These are phyloP conservation scores for Philaethria dido DNA, from an alignment of 2,888 invertebrate species.

Conservation along the genomic window DNA sequence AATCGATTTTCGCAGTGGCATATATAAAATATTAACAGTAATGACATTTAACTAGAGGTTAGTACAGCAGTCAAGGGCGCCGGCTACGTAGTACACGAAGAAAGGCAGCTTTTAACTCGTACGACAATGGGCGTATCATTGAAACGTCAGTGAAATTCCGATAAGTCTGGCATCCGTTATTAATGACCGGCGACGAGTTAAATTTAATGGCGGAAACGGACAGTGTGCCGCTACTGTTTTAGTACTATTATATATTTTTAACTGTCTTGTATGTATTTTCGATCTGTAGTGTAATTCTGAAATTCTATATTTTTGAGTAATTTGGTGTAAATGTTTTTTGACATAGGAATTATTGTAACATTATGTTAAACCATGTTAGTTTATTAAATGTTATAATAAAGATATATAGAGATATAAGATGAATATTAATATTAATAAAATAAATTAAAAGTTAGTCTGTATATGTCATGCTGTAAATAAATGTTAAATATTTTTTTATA, in stretches of 20 bases:
- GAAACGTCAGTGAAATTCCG: conserved; percentile 30
- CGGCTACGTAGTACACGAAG: neutral
- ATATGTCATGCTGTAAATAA: too few relatives aligned
- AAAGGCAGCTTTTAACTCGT: conserved; percentile 11
- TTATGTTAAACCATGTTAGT: too few relatives aligned
- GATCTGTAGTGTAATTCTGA: too few relatives aligned
- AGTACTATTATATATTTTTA: neutral
- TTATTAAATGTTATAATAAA: too few relatives aligned
- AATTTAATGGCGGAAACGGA: conserved; percentile 33
- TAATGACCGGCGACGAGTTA: conserved; percentile 29
- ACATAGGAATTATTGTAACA: too few relatives aligned
- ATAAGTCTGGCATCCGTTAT: conserved; percentile 31
- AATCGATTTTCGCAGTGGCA: neutral
- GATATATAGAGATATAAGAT: too few relatives aligned
- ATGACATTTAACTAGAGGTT: neutral
- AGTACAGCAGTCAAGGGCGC: neutral
- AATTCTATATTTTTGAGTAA: too few relatives aligned
- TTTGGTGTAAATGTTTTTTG: too few relatives aligned
- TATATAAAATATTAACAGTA: neutral
- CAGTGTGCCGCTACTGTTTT: conserved; percentile 17
- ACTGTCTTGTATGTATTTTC: neutral
- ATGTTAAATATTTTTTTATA: too few relatives aligned
- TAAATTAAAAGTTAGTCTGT: too few relatives aligned
- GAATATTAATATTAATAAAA: too few relatives aligned
- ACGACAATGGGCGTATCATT: conserved; percentile 26